Evolutionary conservation across 2,888 invertebrate genomes (phyloP), one percentile per base, ranked within the genome.

Genomic region (Caenorhabditis macrosperma): DNA sequence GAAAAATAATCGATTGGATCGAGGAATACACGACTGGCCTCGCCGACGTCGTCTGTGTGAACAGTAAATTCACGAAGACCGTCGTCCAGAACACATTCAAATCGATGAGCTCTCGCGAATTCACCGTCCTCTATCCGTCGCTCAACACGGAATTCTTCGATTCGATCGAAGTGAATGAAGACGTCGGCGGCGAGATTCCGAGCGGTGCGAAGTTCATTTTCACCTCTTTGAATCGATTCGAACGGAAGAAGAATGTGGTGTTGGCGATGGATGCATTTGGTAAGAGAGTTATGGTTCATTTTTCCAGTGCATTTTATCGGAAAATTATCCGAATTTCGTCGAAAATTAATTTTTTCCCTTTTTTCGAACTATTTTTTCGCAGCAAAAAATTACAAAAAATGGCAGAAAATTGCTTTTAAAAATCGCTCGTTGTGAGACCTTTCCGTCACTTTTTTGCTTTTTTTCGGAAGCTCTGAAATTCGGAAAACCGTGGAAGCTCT

Each of bases 141-240:
- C 94, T 99, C 54, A 95, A 96, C 87, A 94, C 95, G 0, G 93
- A 93, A 15, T 92, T 93, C 81, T 91, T 93, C 59, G 90, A 90
- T 59, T 33, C 78, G 3, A 68, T 78, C 15, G 57, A 66, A 30
- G 59, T 10, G 10, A 41, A 30, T 10, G 74, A 72, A 20, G 63
- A 71, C 24, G 12, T 72, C 28, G 41, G 61, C 10, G 52, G 55
- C 0, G 74, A 82, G 17, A 38, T 91, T 7, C 90, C 91, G 7
- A 67, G 77, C 2, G 80, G 86, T 20, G 90, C 89, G 4, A 59
- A 54, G 17, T 88, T 86, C 41, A 91, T 95, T 41, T 95, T 97
- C 91, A 92, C 99, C 10, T 99, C 98, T 0, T 94, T 99, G 82
- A 99, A 99, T 92, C 94, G 99, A 80, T 99, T 95, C 92, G 99